Evolutionary conservation across 2,888 invertebrate species (phyloP), one percentile per base, ranked within the genome.

Genomic region (Ormyrus labotus): DNA sequence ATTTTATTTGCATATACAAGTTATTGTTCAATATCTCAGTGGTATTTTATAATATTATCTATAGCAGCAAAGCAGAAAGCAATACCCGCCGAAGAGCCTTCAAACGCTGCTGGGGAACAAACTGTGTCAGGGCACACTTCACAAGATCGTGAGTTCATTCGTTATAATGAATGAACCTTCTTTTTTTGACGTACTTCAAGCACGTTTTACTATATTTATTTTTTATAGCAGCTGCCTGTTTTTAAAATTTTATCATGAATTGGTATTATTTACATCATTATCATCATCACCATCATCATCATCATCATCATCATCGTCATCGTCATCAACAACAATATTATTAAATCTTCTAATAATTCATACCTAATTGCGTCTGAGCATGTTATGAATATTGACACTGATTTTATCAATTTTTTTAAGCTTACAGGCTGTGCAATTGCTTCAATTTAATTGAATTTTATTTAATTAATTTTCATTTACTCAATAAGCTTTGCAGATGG

Each of bases 111-210:
- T 84, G 84, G 74, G 65, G 89, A 88, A 78, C 88, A 89, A 83
- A 88, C 83, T 85, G 83, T 87, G 83, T 83, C 85, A 69, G 87
- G 85, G 78, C 85, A 85, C 83, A 85, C 86, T 82, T 83, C 87
- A 61, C 88, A 89, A 87, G 89, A 90, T 88, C 87, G 90, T 90
- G 90, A 90, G 90, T 90, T 89, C 89, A 87, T 88, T 88, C 88
- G 81, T 83, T 83, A 83, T 82, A 72, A 71, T 85, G 88, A 88
- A 88, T 89, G 87, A 87, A 86, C 87, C 65, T 83, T 85, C 75
- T 76, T 63, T 10, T 70, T 45, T 47, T 60, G 34, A 9, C 61
- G 65, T 63, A 58, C 80, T 65, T 74, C 69, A 60, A 83, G 73
- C 73, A 78, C 82, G 78, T 67, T 53, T 34, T 50, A 58, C 58